Base-by-base conservation (phyloP, 2,797 vertebrate species). In the Muraenolepis orangiensis region DNA sequence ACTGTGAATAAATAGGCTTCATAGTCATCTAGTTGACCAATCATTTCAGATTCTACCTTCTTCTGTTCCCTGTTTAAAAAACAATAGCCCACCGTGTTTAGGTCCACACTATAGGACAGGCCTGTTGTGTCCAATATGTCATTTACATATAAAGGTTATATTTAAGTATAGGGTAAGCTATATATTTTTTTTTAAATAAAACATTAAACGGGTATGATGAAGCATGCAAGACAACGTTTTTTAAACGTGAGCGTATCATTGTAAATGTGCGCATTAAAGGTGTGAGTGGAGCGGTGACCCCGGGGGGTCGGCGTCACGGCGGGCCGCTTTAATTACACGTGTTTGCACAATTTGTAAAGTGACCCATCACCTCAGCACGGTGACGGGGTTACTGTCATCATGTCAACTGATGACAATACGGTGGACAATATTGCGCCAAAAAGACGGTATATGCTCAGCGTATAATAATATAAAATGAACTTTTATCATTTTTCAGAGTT, bases 281-380 rank as follows among this genome's bases (percentile, higher is more conserved):
- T n/a, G n/a, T n/a, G n/a, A n/a, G n/a, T n/a, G n/a, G n/a, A n/a
- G n/a, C n/a, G n/a, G n/a, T n/a, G n/a, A n/a, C n/a, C n/a, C n/a
- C n/a, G n/a, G n/a, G n/a, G n/a, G n/a, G n/a, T n/a, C n/a, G 36
- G 66, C 31, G 69, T 42, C 70, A 72, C 73, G 36, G 57, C 1
- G 11, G 70, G 70, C 66, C 61, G n/a, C 68, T 30, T 75, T 29
- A 68, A 66, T 29, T 29, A 75, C 74, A 74, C 6, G 28, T 28
- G 69, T 68, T 78, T 77, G 77, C 20, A 34, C n/a, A n/a, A n/a
- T n/a, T 31, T 78, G 78, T 73, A 32, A 78, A 71, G 0, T 85
- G 85, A 89, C 75, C 84, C 78, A 57, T 84, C 85, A 87, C 80
- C 80, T 82, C 76, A 71, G 32, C 28, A 80, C 75, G 71, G 67